Evolutionary conservation across 1,140 invertebrate genomes (phyloP), one percentile per base, ranked within the genome.

Genomic region (Drosophila parabipectinata): DNA sequence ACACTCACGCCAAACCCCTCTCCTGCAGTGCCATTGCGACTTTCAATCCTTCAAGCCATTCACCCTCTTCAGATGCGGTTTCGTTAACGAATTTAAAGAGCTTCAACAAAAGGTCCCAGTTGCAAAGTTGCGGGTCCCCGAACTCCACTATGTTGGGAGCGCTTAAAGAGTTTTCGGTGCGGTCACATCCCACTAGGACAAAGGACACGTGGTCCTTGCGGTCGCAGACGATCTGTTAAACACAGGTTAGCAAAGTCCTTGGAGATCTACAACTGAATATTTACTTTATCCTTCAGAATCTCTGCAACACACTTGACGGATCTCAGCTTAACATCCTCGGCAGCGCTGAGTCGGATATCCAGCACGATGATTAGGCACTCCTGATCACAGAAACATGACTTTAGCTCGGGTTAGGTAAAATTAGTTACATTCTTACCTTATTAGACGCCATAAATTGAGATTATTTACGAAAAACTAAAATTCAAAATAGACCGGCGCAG

Each of bases 191-290:
- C n/a, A 91, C 77, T 7, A 91, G 60, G 1, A 91, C 80, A 68
- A 91, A 90, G 1, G 90, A 79, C 3, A 91, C 60, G n/a, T 64
- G 57, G 47, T 91, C 90, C 47, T 91, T 90, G 21, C 64, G 91
- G 32, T 55, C 76, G 26, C 77, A 48, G 10, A 90, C 88, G 37
- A 91, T 90, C 90, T 91, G 28, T 2, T 12, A 12, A 1, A 32
- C 14, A 3, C 15, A 0, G n/a, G 12, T 26, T 26, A 55, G 26
- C 18, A 12, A 0, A 0, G 2, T 28, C 1, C 9, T 24, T 2
- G 0, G 0, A 9, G 0, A 41, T 37, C 12, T 37, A 37, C 3
- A n/a, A 14, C 6, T 12, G 9, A 21, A 21, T 6, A 28, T 21
- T 1, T 47, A 90, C 87, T 52, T 90, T 90, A 12, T 82, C 82